A percentile compares a stretch with the other conserved stretches of the same genome.
Conservation (phyloP, 2,888 invertebrate species). For the Spatulosminthurus flaviceps region DNA sequence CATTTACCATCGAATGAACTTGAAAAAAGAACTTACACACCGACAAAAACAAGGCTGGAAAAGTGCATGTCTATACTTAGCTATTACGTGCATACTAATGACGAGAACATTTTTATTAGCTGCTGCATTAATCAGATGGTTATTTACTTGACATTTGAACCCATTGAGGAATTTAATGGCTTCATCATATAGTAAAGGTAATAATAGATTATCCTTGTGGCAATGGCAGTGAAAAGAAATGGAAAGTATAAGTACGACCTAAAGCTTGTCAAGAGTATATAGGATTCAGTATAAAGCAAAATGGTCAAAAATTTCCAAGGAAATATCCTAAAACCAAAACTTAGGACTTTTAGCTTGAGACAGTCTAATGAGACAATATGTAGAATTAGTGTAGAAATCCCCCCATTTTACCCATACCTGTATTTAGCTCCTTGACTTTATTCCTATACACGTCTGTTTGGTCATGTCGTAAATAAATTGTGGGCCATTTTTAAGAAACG, state of each 20-base stretch:
- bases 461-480: background rate
- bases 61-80: background rate
- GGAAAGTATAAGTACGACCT: conserved; percentile 27
- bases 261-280: no score
- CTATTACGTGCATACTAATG: background rate
- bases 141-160: conserved; percentile 18
- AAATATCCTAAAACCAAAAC: background rate
- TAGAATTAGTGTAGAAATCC: background rate
- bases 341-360: no score
- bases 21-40: background rate
- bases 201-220: conserved; percentile 14
- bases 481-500: background rate
- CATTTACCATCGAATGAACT: background rate
- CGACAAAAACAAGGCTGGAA: background rate
- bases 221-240: conserved; percentile 42
- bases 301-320: conserved; percentile 4
- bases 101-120: conserved; percentile 10
- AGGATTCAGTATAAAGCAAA: no score
- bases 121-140: conserved; percentile 7
- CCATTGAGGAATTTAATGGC: conserved; percentile 6
- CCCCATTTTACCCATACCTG: background rate
- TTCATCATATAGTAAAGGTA: conserved; percentile 8
- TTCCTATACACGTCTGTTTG: background rate
- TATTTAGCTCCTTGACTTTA: background rate
- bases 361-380: no score